phyloP scores from a whole-genome alignment of 2,888 invertebrate genomes.

The Pseudococcus longispinus region DNA sequence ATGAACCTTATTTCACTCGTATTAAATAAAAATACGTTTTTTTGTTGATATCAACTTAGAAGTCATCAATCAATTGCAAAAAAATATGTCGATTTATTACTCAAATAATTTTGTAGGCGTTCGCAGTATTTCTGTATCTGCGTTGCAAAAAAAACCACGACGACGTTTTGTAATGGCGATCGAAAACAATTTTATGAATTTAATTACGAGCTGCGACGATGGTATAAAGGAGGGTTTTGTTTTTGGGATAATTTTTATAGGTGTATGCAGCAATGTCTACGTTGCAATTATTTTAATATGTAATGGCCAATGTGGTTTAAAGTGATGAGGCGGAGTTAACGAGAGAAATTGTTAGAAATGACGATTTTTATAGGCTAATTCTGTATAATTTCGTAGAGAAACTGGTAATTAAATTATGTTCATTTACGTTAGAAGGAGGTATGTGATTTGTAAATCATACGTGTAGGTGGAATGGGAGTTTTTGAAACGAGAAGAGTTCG shows the following conservation, averaged over 20 bases:
- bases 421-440: conserved; percentile 36
- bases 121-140: neutral
- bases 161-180: neutral
- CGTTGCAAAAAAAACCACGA: neutral
- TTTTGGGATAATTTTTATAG: conserved; percentile 14
- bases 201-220: neutral
- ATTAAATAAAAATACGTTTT: neutral
- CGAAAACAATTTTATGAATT: neutral
- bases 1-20: neutral
- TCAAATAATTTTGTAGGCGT: neutral
- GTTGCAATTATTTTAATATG: conserved; percentile 11
- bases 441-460: conserved; percentile 35
- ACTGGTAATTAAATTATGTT: conserved; percentile 45
- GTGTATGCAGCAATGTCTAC: neutral
- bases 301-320: conserved; percentile 6
- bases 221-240: neutral
- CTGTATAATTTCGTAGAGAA: conserved; percentile 24
- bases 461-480: conserved; percentile 37
- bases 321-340: conserved; percentile 14
- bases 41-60: neutral
- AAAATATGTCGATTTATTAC: neutral
- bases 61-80: neutral
- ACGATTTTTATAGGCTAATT: conserved; percentile 45
- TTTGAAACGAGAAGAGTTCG: conserved; percentile 1
- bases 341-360: conserved; percentile 17